Evolutionary conservation across 2,113 vertebrate species (phyloP).

Genomic region (Epinephelus cyanopodus): DNA sequence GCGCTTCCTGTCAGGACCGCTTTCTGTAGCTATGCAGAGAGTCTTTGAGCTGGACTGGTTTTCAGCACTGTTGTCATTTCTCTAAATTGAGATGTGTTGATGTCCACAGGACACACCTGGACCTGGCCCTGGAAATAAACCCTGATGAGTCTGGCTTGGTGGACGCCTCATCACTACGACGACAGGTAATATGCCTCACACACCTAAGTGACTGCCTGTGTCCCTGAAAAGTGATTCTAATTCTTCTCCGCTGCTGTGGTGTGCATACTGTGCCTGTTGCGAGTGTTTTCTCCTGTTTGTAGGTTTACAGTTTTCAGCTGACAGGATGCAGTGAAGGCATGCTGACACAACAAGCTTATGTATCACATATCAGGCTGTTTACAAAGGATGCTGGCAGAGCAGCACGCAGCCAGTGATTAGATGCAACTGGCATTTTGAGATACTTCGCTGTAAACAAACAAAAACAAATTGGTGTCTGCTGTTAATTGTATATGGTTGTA

Average conservation of each 20-base stretch:
- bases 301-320: not conserved
- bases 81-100: constrained; percentile 4
- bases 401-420: not conserved
- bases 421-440: not conserved
- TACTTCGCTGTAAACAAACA: not conserved
- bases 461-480: not conserved
- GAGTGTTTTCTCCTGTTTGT: not conserved
- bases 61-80: not conserved
- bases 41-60: not conserved
- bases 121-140: constrained; percentile 86
- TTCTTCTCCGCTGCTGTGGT: not conserved
- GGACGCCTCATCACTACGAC: constrained; percentile 92
- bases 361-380: not conserved
- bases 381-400: not conserved
- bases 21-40: not conserved
- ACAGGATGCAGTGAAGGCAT: not conserved
- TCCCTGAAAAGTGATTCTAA: not conserved
- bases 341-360: constrained; percentile 1
- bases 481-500: too few species aligned
- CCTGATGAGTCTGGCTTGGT: constrained; percentile 90
- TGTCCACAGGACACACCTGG: constrained; percentile 85
- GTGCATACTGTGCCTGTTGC: not conserved
- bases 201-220: not conserved
- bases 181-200: constrained; percentile 87
- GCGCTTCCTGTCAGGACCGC: not conserved